Conservation (phyloP, 2,113 vertebrate genomes). For the Martes martes region DNA sequence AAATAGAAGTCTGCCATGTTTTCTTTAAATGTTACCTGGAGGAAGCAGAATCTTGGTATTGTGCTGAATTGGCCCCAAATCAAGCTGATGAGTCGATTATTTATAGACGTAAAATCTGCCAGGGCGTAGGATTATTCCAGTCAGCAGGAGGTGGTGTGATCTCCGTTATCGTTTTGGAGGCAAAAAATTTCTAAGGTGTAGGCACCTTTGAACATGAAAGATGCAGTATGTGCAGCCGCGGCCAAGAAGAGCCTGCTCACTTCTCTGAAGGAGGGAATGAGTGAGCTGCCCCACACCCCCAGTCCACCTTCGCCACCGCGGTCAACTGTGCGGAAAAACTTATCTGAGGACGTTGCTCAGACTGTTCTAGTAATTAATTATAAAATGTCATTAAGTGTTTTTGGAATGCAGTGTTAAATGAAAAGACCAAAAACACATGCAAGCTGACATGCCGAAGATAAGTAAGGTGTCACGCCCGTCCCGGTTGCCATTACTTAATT, state of each 20-base stretch:
- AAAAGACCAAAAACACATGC: neutral
- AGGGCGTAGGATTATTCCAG: neutral
- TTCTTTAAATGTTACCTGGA: neutral
- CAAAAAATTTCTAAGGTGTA: neutral
- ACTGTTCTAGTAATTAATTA: neutral
- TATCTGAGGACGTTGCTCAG: neutral
- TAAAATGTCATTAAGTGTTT: neutral
- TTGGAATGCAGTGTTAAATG: neutral
- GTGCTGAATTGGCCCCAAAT: neutral
- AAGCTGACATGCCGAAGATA: neutral
- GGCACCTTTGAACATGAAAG: neutral
- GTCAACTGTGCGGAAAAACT: neutral
- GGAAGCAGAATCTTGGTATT: neutral
- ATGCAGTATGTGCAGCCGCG: accelerated
- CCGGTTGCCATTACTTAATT: neutral
- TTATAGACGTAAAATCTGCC: neutral
- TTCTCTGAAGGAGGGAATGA: neutral
- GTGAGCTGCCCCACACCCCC: accelerated
- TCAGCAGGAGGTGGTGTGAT: neutral
- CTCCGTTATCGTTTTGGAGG: neutral
- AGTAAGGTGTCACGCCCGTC: accelerated
- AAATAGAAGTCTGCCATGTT: neutral
- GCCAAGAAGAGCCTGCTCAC: neutral
- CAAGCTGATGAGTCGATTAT: neutral
- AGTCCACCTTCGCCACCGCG: accelerated